phyloP scores from a whole-genome alignment of 2,797 vertebrate genomes.

The Emydoidea blandingii region DNA sequence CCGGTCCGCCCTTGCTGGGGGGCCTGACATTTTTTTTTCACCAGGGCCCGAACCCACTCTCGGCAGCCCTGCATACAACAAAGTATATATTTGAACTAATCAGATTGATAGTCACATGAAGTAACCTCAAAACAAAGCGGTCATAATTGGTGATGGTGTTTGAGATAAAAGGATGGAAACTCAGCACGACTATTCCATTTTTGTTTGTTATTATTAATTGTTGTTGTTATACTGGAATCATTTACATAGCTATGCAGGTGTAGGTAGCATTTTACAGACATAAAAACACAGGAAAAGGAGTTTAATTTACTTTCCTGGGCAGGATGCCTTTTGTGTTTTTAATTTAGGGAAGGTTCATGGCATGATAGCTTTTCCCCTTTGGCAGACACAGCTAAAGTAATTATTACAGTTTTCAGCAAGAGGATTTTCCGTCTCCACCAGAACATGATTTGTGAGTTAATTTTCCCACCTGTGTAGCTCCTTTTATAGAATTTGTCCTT shows the following conservation, averaged over 20 bases:
- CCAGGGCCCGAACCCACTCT: too few relatives aligned
- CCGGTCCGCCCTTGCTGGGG: too few relatives aligned
- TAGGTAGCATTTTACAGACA: not conserved
- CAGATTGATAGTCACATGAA: conserved; percentile 29
- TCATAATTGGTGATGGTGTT: not conserved
- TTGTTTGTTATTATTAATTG: not conserved
- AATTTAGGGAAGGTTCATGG: not conserved
- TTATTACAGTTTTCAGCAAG: not conserved
- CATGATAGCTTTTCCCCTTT: not conserved
- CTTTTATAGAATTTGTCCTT: not conserved
- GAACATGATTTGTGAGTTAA: not conserved
- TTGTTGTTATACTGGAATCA: not conserved
- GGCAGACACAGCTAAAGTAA: not conserved
- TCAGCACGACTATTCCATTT: not conserved
- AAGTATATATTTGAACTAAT: conserved; percentile 9
- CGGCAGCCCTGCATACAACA: not conserved
- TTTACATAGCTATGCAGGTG: not conserved
- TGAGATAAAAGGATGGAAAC: conserved; percentile 5
- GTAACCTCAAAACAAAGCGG: not conserved
- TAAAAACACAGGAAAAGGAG: not conserved
- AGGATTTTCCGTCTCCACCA: not conserved
- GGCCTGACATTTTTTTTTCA: too few relatives aligned
- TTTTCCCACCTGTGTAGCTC: not conserved
- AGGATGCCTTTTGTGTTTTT: not conserved
- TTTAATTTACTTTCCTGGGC: not conserved